Base-by-base conservation (phyloP, 2,888 invertebrate genomes). In the Bugula neritina region DNA sequence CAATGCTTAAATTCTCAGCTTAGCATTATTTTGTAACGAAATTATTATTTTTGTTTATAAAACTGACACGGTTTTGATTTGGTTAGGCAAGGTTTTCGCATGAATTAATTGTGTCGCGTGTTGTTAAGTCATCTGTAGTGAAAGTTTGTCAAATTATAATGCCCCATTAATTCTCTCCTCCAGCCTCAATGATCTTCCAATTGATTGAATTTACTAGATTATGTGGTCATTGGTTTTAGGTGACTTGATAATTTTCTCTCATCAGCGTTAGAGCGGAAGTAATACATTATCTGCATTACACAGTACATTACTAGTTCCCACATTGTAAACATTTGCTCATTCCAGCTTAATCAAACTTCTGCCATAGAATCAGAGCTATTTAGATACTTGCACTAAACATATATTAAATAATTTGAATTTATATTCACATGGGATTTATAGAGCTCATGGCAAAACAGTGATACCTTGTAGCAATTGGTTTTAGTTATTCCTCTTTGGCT, bases 141-240 rank as follows among this genome's bases (percentile, higher is more conserved):
- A 5, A 25, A 25, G 31, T 25, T 63, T 63, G 21, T 13, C 27
- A 13, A 63, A 25, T 29, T 63, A 31, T 63, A 63, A 63, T 63
- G 63, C 29, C 63, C 63, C 63, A 63, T 63, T 63, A 63, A 13
- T 31, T 63, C 3, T 57, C n/a, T 34, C 25, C 63, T 63, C 13
- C 43, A 29, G 31, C 10, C 10, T 63, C 13, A 63, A 31, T 31
- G 31, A 3, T 21, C 17, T 13, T 25, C n/a, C 25, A 55, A 31
- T 10, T 63, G 63, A 63, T 63, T 31, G 29, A 63, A 63, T 63
- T 63, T 63, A 31, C 27, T 31, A n/a, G n/a, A 57, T 57, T 57
- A 57, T n/a, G n/a, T 5, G 63, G 31, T 29, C 25, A 27, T 2
- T 63, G 63, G 27, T 25, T 63, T 10, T 5, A 27, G 27, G 29